These are phyloP conservation scores for Eleginops maclovinus DNA, from an alignment of 2,113 vertebrate genomes.

Conservation along the genomic window DNA sequence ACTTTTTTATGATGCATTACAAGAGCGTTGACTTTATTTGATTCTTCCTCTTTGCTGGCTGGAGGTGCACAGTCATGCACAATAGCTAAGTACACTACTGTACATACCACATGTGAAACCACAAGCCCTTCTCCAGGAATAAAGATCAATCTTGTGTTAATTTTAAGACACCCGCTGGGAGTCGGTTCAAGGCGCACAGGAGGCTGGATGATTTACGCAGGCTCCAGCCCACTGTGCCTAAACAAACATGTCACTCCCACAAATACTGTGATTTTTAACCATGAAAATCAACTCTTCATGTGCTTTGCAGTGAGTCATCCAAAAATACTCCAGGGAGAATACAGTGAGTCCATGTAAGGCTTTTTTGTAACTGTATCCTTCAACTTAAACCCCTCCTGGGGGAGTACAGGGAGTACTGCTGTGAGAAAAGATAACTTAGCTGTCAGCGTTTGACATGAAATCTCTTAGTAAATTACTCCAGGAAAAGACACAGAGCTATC, in stretches of 20 bases:
- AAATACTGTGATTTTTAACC: constrained; percentile 48
- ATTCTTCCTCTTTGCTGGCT: not conserved
- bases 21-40: not conserved
- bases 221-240: constrained; percentile 20
- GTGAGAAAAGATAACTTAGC: constrained; percentile 32
- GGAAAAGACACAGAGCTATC: not conserved
- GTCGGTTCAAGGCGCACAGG: constrained; percentile 13
- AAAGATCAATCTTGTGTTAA: constrained; percentile 14
- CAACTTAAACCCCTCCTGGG: constrained; percentile 8
- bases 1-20: not conserved
- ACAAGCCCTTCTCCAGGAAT: constrained; percentile 9
- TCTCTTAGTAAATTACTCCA: constrained; percentile 2
- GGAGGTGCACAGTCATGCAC: not conserved
- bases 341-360: constrained; percentile 73
- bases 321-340: constrained; percentile 50
- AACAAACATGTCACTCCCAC: constrained; percentile 36
- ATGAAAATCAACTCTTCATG: constrained; percentile 56
- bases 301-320: constrained; percentile 58
- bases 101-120: constrained; percentile 22
- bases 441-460: constrained; percentile 18
- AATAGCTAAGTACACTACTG: not conserved
- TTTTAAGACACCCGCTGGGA: constrained; percentile 20
- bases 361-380: constrained; percentile 49
- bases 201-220: not conserved
- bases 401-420: not conserved